Evolutionary conservation across 2,113 vertebrate species (phyloP), one percentile per base, ranked within the genome.

Genomic region (Caranx ignobilis): DNA sequence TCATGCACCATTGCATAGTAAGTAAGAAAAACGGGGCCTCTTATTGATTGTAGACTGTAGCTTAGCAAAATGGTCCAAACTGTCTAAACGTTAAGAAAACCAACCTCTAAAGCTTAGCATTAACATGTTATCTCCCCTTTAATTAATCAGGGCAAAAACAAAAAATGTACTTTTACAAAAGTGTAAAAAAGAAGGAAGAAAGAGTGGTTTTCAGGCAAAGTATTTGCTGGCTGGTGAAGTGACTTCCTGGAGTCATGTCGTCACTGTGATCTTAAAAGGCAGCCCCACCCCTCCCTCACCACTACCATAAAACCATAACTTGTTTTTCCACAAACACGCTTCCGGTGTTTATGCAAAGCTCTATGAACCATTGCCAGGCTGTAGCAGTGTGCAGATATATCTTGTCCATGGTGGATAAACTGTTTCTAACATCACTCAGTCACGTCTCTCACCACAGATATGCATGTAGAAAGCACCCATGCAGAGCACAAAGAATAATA

Each of bases 401-500:
- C 60, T 16, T 32, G 39, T 26, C 26, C 26, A 16, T 32, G 37
- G 70, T 32, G 39, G 31, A 61, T 37, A 16, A 70, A 43, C 12
- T 18, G 35, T 37, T 4, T 37, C 35, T 37, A 37, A 37, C 35
- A 37, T 37, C 4, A 37, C 35, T 79, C 60, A 56, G 57, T 79
- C 81, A 81, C 48, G 15, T 81, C 77, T 77, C 65, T 84, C 75
- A 79, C 78, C 69, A 43, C 37, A 59, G 68, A 75, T 70, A 57
- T 43, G 54, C 45, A 62, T 41, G 56, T 73, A 65, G 69, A 77
- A 84, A 61, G 52, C 55, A 63, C 75, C 56, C 82, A 80, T 77
- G 71, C 80, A 74, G 82, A 90, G 84, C 57, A 71, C 86, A 87
- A 86, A 84, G 79, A 70, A 61, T 78, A n/a, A 37, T 50, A 65